Percentiles rank a stretch among this genome's conserved stretches.
phyloP scores from a whole-genome alignment of 2,797 vertebrate genomes.

The Poeciliopsis gracilis region DNA sequence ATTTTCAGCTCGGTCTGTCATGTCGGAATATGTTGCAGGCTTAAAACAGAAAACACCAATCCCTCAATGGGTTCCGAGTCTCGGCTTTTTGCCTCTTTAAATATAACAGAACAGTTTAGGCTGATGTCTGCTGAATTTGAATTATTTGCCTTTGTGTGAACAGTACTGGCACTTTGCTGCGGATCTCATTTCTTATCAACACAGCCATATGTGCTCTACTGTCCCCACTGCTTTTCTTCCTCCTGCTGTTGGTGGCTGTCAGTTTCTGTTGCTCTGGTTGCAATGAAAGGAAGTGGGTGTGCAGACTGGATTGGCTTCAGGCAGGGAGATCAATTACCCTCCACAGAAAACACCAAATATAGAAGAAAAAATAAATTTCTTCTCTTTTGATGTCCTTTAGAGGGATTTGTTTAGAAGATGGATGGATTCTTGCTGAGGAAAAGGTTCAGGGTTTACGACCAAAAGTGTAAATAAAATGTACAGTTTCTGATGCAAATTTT shows the following conservation, averaged over 20 bases:
- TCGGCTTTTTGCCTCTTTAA: background rate
- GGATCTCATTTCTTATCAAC: conserved; percentile 66
- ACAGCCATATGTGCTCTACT: conserved; percentile 54
- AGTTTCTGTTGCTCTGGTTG: conserved; percentile 51
- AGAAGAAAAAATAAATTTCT: background rate
- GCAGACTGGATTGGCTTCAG: conserved; percentile 56
- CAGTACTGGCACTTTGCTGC: conserved; percentile 34
- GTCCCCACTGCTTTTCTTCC: conserved; percentile 54
- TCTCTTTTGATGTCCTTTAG: conserved; percentile 20
- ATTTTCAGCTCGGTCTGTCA: conserved; percentile 31
- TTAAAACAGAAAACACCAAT: conserved; percentile 32
- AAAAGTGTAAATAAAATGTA: background rate
- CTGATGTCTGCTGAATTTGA: conserved; percentile 54
- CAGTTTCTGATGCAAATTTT: background rate
- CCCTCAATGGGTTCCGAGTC: conserved; percentile 23
- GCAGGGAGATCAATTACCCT: conserved; percentile 50
- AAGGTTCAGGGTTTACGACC: background rate
- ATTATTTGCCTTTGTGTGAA: conserved; percentile 40
- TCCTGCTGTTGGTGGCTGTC: conserved; percentile 57
- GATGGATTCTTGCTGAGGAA: conserved; percentile 25
- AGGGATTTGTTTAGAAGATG: conserved; percentile 61
- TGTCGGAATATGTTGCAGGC: conserved; percentile 15
- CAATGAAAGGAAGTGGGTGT: conserved; percentile 49
- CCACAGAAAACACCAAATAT: conserved; percentile 13
- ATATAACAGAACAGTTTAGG: conserved; percentile 31